These are phyloP conservation scores for Tetramorium simillimum DNA, from an alignment of 1,140 invertebrate species.

Conservation along the genomic window DNA sequence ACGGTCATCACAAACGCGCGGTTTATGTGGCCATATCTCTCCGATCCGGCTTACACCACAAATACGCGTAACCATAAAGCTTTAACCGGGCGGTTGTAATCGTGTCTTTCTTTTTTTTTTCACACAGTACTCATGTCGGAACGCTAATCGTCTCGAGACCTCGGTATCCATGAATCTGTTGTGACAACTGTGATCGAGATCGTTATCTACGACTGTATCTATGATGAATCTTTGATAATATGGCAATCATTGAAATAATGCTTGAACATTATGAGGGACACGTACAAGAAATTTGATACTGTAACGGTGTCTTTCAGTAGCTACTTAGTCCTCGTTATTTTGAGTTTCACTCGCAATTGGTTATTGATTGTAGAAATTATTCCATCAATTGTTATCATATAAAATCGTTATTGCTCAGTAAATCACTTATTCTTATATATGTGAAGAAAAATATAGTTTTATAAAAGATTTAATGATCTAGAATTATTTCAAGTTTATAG, in stretches of 20 bases:
- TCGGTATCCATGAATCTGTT: conserved; percentile 15
- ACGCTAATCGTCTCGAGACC: neutral
- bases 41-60: conserved; percentile 17
- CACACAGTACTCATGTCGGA: neutral
- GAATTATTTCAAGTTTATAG: neutral
- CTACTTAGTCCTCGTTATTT: neutral
- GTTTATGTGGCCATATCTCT: conserved; percentile 53
- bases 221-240: neutral
- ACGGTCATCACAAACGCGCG: conserved; percentile 49
- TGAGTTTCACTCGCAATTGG: neutral
- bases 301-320: neutral
- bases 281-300: neutral
- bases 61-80: conserved; percentile 57
- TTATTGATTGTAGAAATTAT: neutral
- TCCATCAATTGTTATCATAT: neutral
- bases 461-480: neutral
- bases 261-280: neutral
- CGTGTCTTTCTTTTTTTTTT: conserved; percentile 13
- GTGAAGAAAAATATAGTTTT: neutral
- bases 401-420: neutral
- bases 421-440: neutral
- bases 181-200: conserved; percentile 12
- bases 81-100: conserved; percentile 41
- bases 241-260: neutral
- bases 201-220: conserved; percentile 26